Conservation (phyloP, 1,140 invertebrate species). For the Drosophila santomea region DNA sequence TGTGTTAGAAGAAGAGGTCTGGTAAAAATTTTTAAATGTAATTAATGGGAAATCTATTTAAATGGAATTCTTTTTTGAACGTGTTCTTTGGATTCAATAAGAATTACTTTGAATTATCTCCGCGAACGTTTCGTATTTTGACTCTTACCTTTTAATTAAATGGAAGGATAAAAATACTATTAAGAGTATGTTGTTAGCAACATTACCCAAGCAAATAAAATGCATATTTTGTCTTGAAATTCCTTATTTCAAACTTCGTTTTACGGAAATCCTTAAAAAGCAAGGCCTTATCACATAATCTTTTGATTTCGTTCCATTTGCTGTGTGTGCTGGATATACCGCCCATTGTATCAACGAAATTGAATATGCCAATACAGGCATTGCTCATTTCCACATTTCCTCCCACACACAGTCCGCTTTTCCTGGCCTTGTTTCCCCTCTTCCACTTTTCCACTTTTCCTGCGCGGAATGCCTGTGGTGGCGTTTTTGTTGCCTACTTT, state of each 20-base stretch:
- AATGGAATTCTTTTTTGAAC: background rate
- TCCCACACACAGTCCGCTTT: slow-evolving; percentile 24
- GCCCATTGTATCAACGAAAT: slow-evolving; percentile 48
- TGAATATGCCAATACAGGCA: slow-evolving; percentile 55
- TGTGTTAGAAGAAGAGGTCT: no score
- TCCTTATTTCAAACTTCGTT: no score
- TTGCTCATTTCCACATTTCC: slow-evolving; percentile 55
- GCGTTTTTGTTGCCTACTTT: slow-evolving; percentile 28
- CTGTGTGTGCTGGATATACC: slow-evolving; percentile 19
- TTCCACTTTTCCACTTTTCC: no score
- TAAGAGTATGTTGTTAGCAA: no score
- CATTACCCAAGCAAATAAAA: no score
- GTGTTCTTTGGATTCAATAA: no score
- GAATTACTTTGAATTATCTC: no score
- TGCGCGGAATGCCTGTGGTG: slow-evolving; percentile 8
- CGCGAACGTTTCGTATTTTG: no score
- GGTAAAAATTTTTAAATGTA: slow-evolving; percentile 11
- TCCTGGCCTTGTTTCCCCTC: slow-evolving; percentile 4
- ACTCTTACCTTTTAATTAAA: no score
- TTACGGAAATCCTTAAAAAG: no score
- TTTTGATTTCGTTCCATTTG: slow-evolving; percentile 22
- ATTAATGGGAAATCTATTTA: slow-evolving; percentile 5
- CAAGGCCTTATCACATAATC: background rate
- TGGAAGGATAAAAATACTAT: no score
- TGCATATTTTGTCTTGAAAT: no score